Evolutionary conservation across 1,140 invertebrate species (phyloP), one percentile per base, ranked within the genome.

Genomic region (Anastrepha ludens): DNA sequence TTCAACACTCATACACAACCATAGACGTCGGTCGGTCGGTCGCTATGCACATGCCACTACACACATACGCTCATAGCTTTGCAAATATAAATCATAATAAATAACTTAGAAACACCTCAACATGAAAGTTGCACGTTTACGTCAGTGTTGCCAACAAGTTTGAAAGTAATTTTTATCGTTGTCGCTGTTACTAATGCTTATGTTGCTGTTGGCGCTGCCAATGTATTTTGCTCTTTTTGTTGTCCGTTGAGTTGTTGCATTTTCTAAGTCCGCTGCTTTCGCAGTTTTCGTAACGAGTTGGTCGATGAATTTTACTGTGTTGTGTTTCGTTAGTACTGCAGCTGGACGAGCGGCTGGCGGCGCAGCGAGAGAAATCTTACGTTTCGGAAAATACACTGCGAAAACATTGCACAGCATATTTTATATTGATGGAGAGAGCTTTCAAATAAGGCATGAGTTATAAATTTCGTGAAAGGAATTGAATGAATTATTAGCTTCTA

Each of bases 131-230:
- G 86, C 62, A 67, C 65, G 59, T 86, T 81, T 87, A 70, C 64
- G 60, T n/a, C 86, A 41, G 62, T 39, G 64, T 87, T 87, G 86
- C 62, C 86, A 87, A 87, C 86, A 87, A 67, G 29, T 87, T 67
- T 87, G 62, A 65, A 86, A 86, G 60, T 92, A 92, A 92, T 92
- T 90, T 92, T 91, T 92, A 88, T 87, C 74, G 86, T 41, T 87
- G 74, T 55, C 74, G 74, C 74, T 55, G 41, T 20, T 20, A 8
- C 41, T 74, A 17, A n/a, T 29, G 74, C n/a, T 58, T 50, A 55
- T 81, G 74, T 50, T 50, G 39, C 70, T 29, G n/a, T 13, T 29
- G 8, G 15, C 15, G 47, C 74, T 17, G 20, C n/a, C n/a, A n/a
- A 8, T 81, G 47, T n/a, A 13, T 55, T 13, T 20, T 11, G 11